Evolutionary conservation across 1,140 invertebrate genomes (phyloP).

Genomic region (Contarinia nasturtii): DNA sequence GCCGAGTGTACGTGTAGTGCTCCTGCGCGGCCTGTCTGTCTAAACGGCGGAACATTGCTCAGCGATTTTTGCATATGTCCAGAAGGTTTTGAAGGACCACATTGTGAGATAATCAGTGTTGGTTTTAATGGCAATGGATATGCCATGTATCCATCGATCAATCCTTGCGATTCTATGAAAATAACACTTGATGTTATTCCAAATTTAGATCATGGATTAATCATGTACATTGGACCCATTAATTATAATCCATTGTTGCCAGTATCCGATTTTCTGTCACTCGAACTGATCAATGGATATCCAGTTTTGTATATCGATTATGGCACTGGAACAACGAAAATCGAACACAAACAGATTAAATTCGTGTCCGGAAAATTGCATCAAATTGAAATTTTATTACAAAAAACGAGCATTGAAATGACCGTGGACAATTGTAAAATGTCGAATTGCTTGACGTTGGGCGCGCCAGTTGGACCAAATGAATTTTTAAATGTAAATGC

Average conservation of each 20-base stretch:
- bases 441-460: conserved; percentile 48
- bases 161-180: conserved; percentile 52
- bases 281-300: conserved; percentile 72
- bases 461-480: conserved; percentile 44
- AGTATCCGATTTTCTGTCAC: conserved; percentile 70
- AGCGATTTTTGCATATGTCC: conserved; percentile 42
- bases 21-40: conserved; percentile 31
- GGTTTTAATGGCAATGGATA: conserved; percentile 73
- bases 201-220: conserved; percentile 49
- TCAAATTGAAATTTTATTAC: conserved; percentile 60
- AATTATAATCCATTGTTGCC: conserved; percentile 33
- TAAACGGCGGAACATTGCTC: conserved; percentile 49
- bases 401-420: conserved; percentile 48
- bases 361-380: conserved; percentile 63
- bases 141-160: conserved; percentile 71
- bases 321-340: conserved; percentile 56
- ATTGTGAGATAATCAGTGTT: conserved; percentile 73
- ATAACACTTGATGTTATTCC: conserved; percentile 64
- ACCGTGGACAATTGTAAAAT: conserved; percentile 55
- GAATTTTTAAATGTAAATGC: conserved; percentile 75
- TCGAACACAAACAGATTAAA: conserved; percentile 52
- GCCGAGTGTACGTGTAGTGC: conserved; percentile 51
- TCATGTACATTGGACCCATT: conserved; percentile 85
- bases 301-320: conserved; percentile 76
- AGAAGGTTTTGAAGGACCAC: conserved; percentile 60